Evolutionary conservation across 2,113 vertebrate species (phyloP).

Genomic region (Proteles cristata): DNA sequence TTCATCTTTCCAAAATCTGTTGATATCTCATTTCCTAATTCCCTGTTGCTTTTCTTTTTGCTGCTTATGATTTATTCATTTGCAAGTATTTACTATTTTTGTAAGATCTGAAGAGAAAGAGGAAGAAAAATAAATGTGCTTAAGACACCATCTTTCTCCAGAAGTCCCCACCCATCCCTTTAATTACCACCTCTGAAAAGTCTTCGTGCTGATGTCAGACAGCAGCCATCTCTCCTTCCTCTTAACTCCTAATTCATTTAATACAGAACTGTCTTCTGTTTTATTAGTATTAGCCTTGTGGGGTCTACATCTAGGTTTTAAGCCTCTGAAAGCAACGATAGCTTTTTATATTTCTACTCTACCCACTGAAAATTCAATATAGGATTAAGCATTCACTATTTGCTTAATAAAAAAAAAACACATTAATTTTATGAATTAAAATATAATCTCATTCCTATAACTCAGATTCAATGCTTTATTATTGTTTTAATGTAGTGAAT

Average conservation of each 20-base stretch:
- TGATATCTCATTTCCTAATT: background rate
- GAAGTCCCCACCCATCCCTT: background rate
- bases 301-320: background rate
- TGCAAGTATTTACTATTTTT: conserved; percentile 6
- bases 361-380: background rate
- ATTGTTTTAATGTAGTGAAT: background rate
- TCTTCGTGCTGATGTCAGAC: background rate
- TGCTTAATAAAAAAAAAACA: background rate
- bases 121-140: background rate
- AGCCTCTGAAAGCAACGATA: background rate
- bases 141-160: background rate
- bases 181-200: background rate
- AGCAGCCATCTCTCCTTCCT: background rate
- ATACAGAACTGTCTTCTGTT: background rate
- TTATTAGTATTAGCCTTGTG: background rate
- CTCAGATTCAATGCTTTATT: conserved; percentile 9
- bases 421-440: background rate
- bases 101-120: background rate
- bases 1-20: background rate
- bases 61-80: background rate
- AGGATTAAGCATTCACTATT: background rate
- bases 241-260: background rate
- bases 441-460: background rate
- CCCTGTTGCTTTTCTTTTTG: background rate
- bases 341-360: conserved; percentile 34